Evolutionary conservation across 1,140 invertebrate genomes (phyloP).

Genomic region (Mylabris phalerata): DNA sequence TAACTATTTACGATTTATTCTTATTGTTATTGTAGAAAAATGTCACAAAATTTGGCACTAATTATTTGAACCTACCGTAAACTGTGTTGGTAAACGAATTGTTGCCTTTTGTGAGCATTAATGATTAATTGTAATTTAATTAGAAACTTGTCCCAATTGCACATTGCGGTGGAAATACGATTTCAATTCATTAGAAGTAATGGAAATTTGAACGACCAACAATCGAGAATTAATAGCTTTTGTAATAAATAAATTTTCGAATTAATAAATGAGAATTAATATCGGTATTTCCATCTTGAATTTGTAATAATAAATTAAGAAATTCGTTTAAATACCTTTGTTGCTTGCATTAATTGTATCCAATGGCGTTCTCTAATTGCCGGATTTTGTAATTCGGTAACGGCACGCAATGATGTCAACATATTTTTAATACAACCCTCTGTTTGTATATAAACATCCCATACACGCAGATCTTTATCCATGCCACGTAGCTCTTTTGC

Average conservation of each 20-base stretch:
- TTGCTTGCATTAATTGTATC: conserved; percentile 86
- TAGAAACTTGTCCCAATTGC: not conserved
- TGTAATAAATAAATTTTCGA: not conserved
- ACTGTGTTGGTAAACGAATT: conserved; percentile 22
- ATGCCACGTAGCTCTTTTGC: conserved; percentile 75
- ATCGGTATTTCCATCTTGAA: not conserved
- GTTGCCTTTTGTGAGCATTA: conserved; percentile 13
- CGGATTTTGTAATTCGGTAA: conserved; percentile 89
- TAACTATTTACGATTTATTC: too few relatives aligned
- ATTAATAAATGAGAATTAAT: not conserved
- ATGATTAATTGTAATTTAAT: not conserved
- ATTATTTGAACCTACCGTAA: conserved; percentile 25
- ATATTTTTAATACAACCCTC: conserved; percentile 77
- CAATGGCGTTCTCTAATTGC: conserved; percentile 89
- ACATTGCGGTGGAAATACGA: too few relatives aligned
- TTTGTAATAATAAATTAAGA: not conserved
- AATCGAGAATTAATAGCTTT: too few relatives aligned
- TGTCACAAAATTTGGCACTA: conserved; percentile 1
- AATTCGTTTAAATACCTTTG: conserved; percentile 54
- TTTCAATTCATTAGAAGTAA: too few relatives aligned
- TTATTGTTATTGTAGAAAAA: not conserved
- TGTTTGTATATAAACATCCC: conserved; percentile 66
- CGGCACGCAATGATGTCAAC: conserved; percentile 77
- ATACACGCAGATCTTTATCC: conserved; percentile 81
- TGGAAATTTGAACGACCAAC: too few relatives aligned